Conservation (phyloP, 30 jellyfish, hydroid and myxozoan genomes). For the Aurelia coerulea region DNA sequence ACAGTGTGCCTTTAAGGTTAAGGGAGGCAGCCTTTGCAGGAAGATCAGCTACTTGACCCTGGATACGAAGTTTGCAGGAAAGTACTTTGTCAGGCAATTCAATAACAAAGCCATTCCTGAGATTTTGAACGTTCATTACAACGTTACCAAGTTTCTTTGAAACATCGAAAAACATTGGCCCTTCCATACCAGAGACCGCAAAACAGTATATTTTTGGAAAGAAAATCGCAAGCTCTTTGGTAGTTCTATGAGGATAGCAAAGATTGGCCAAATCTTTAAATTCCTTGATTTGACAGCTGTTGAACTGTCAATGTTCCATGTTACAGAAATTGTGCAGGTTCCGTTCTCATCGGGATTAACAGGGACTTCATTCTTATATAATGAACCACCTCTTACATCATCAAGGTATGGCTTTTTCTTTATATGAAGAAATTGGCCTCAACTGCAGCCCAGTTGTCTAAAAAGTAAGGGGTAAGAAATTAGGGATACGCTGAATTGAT, state of each 20-base stretch:
- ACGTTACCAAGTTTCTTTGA: not conserved
- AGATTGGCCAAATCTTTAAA: not conserved
- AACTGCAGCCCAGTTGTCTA: not conserved
- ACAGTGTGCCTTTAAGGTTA: too few relatives aligned
- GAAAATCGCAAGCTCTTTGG: too few relatives aligned
- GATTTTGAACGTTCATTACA: not conserved
- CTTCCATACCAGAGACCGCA: not conserved
- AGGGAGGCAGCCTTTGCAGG: constrained; percentile 11
- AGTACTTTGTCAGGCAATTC: not conserved
- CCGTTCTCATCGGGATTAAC: not conserved
- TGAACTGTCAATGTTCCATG: constrained; percentile 6
- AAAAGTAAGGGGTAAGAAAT: not conserved
- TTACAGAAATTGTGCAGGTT: not conserved
- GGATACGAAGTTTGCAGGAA: not conserved
- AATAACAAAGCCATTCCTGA: not conserved
- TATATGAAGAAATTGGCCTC: not conserved
- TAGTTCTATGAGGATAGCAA: not conserved
- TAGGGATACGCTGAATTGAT: not conserved
- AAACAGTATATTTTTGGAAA: too few relatives aligned
- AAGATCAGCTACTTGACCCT: constrained; percentile 4
- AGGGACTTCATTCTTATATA: not conserved
- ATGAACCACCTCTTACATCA: not conserved
- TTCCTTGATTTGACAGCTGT: not conserved
- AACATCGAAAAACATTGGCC: not conserved
- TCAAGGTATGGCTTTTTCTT: not conserved